Base-by-base conservation (phyloP, 2,888 invertebrate species). In the Polyploca ridens region DNA sequence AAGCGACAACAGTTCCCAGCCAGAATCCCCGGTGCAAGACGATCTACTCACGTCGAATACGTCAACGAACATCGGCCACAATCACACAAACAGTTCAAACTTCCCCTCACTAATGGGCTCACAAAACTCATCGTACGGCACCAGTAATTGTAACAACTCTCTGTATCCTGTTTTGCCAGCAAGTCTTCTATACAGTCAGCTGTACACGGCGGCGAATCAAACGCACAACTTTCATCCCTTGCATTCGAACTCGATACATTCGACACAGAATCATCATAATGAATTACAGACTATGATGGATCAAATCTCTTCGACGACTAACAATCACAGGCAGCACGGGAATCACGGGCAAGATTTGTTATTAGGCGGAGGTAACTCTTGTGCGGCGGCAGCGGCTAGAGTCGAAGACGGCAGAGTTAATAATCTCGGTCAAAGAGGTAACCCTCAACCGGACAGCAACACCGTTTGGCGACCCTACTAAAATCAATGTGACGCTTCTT, bases 11-110 rank as follows among this genome's bases (percentile, higher is more conserved):
- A 97, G 97, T 54, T 97, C 97, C 46, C 96, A 97, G 69, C 97
- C 97, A 4, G 97, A 97, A 82, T 97, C 97, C 49, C 97, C 97
- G 1, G 97, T 97, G 16, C 97, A 97, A 90, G 97, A 97, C 81
- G 97, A 97, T 77, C 88, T 96, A 4, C 92, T 96, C 49, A 95
- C 96, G 1, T 95, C 96, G 7, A 96, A 96, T 79, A 95, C 95
- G 3, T 82, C 90, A 5, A 95, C 95, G 6, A 95, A 95, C 82
- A 86, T 96, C 74, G 95, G 95, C 14, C 94, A 95, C 73, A 95
- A 95, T 73, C 95, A 95, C 71, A 77, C 93, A 4, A 95, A 95
- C 82, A 95, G 94, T 74, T 90, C 95, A 38, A 96, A 96, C 84
- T 96, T 96, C 81, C 95, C 96, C 7, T 94, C 96, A 33, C 89